Percentiles rank a stretch among this genome's conserved stretches.
These are phyloP conservation scores for Pyrocephalus nanus DNA, from an alignment of 2,797 vertebrate species.

Conservation along the genomic window DNA sequence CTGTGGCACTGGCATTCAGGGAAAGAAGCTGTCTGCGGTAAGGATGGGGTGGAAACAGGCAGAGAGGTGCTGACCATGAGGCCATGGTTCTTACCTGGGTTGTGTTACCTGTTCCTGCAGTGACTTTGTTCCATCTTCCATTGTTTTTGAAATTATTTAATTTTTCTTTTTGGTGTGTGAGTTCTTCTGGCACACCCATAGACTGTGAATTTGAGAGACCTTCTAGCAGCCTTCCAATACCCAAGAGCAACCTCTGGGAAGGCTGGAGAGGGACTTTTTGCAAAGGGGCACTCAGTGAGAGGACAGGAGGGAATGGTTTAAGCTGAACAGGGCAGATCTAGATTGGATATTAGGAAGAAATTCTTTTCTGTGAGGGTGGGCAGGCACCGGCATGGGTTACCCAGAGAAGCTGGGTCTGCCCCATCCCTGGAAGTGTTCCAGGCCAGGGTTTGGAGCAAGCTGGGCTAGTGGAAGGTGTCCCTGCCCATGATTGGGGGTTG, in stretches of 20 bases:
- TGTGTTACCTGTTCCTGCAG: background rate
- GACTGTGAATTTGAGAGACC: background rate
- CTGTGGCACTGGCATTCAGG: slow-evolving; percentile 76
- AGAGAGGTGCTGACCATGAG: background rate
- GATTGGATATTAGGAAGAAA: background rate
- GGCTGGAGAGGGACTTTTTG: background rate
- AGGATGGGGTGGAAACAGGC: background rate
- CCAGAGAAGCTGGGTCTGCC: background rate
- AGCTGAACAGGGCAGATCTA: background rate
- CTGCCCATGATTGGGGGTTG: background rate
- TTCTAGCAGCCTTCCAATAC: background rate
- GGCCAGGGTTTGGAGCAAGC: background rate
- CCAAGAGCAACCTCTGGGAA: background rate
- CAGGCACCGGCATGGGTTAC: background rate
- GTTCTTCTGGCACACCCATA: background rate
- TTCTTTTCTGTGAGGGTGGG: background rate
- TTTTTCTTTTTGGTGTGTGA: background rate
- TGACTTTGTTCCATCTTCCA: background rate
- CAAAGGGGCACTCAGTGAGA: background rate
- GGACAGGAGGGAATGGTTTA: background rate
- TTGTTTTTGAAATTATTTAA: background rate
- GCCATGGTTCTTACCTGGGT: background rate
- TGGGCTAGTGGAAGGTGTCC: background rate
- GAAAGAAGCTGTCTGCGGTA: slow-evolving; percentile 75
- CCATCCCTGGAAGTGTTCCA: background rate